Evolutionary conservation across 2,888 invertebrate genomes (phyloP), one percentile per base, ranked within the genome.

Genomic region (Eupithecia vulgata): DNA sequence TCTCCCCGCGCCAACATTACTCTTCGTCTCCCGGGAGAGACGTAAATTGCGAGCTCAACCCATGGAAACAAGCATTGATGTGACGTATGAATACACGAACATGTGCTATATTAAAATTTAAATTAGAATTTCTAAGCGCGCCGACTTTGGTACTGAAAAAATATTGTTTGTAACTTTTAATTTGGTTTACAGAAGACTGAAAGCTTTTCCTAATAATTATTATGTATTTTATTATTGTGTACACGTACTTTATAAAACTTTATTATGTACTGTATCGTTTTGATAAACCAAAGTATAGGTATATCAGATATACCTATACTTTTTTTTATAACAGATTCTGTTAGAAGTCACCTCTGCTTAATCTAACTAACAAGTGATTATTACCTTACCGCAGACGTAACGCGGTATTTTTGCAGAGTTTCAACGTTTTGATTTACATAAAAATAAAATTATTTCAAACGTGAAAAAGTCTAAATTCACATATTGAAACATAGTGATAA

Each of bases 11-110:
- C 85, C 87, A 86, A 87, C 92, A 94, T 94, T 92, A 93, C 91
- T 94, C 94, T 94, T 93, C 93, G 93, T 93, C 92, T 94, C 92
- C 88, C 90, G 86, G 81, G 94, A 91, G 93, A 88, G 90, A 92
- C 91, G 91, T 94, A 93, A 94, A 94, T 94, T 92, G 90, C 87
- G 89, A 88, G 86, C 90, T 88, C 89, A 83, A 73, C 77, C 88
- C 85, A 85, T 88, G 88, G 88, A 92, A 90, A 92, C 92, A 90
- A 90, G 89, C 91, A 88, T 87, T 90, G 88, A 91, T 90, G 91
- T 92, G 91, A 93, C 89, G 90, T 92, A 92, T 91, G 91, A 91
- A 92, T 91, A 90, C 88, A 85, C 80, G 86, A 87, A 88, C 90
- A 89, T 84, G 90, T 89, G 87, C 91, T 88, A 88, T 90, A 91